These are phyloP conservation scores for Heptranchias perlo DNA, from an alignment of 2,113 vertebrate genomes.

Conservation along the genomic window DNA sequence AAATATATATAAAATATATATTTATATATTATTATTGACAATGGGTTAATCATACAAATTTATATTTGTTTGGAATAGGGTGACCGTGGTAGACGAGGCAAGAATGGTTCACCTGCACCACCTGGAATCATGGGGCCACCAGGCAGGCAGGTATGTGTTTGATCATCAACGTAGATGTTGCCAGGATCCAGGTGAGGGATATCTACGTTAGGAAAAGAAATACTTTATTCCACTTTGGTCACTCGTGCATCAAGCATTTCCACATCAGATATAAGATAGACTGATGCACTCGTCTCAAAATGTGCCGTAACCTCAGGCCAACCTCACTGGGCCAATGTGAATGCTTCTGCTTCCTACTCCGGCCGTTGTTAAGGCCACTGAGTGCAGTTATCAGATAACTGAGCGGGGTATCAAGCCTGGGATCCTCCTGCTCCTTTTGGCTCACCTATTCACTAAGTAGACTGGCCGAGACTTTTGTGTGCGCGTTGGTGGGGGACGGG, in stretches of 20 bases:
- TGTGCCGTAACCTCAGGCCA: not conserved
- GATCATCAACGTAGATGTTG: not conserved
- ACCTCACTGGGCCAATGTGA: not conserved
- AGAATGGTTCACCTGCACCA: constrained; percentile 62
- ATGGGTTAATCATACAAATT: not conserved
- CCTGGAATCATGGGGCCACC: constrained; percentile 55
- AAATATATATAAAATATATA: no score
- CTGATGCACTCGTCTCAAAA: not conserved
- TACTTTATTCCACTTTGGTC: not conserved
- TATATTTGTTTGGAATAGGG: constrained; percentile 56
- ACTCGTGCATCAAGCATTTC: not conserved
- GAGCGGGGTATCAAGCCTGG: not conserved
- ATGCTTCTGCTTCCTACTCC: not conserved
- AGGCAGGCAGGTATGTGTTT: constrained; percentile 59
- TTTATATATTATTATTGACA: not conserved
- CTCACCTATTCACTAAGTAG: not conserved
- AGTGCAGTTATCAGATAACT: not conserved
- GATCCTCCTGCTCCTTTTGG: not conserved
- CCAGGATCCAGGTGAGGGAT: not conserved
- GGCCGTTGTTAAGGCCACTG: not conserved
- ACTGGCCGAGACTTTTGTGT: not conserved
- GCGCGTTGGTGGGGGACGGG: no score
- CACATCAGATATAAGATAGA: not conserved
- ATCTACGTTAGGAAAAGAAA: not conserved
- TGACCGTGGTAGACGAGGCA: constrained; percentile 68